Evolutionary conservation across 2,113 vertebrate species (phyloP).

Genomic region (Pelecanoides urinatrix): DNA sequence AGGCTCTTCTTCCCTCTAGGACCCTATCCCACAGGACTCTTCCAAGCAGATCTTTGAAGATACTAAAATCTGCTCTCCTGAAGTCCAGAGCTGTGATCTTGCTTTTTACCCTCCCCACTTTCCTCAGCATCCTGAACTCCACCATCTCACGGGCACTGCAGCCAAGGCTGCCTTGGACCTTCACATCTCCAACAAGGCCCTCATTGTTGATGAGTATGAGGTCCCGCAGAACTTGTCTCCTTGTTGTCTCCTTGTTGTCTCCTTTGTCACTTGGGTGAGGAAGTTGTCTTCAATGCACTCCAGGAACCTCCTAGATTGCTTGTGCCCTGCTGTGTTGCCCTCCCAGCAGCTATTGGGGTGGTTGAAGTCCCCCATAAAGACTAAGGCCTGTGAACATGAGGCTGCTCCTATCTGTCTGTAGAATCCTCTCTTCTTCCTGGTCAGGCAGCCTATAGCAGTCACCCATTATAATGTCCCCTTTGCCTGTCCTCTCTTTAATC

Average conservation of each 20-base stretch:
- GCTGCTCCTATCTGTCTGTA: background rate
- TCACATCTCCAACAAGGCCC: background rate
- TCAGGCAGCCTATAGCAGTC: background rate
- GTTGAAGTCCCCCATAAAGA: accelerated
- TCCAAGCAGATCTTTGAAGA: background rate
- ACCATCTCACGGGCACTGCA: background rate
- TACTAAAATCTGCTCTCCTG: background rate
- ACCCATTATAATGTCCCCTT: background rate
- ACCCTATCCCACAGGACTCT: background rate
- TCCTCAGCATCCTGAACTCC: background rate
- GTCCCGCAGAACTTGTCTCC: background rate
- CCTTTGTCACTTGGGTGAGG: background rate
- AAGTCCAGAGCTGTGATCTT: background rate
- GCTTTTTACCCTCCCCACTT: background rate
- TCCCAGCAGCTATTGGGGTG: background rate
- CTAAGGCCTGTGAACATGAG: background rate
- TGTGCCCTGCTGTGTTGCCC: background rate
- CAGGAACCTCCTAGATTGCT: background rate
- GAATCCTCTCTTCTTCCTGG: background rate
- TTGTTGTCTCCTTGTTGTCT: background rate
- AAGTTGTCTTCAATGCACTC: background rate
- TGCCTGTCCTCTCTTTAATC: background rate
- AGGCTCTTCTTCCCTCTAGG: background rate
- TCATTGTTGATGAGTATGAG: background rate
- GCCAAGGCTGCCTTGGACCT: background rate